Evolutionary conservation across 2,888 invertebrate species (phyloP), one percentile per base, ranked within the genome.

Genomic region (Tenthredo amoena): DNA sequence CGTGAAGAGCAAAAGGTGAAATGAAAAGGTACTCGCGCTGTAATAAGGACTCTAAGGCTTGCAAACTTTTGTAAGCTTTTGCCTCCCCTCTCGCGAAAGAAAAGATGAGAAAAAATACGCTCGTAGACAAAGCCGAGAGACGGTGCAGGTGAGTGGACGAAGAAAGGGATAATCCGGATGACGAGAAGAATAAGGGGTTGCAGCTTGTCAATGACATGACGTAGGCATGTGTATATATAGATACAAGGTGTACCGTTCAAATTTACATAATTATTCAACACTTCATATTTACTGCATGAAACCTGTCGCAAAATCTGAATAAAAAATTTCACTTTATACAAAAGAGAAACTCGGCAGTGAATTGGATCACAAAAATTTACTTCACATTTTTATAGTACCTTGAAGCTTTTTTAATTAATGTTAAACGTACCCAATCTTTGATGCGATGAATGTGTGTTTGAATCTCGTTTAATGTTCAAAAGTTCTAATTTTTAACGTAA

Each of bases 1-100:
- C 15, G 43, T 21, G n/a, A 43, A 12, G n/a, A 31, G 77, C 50
- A 55, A 77, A 77, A 77, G 31, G 55, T 47, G 77, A 77, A 50
- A 55, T 77, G 77, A 77, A 55, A 77, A 77, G 77, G 77, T 55
- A 50, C 77, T 34, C 77, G 77, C 34, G 77, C n/a, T 7, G 50
- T 77, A 55, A 77, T 50, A 77, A 77, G 50, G 77, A 77, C 77
- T 77, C 77, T 55, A 31, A 55, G 55, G 77, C 31, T 55, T 77
- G 77, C 31, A 31, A 55, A 77, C 15, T 77, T 77, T 55, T 55
- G 18, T 77, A 77, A 77, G 50, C 77, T 50, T 76, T 55, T 34
- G 77, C 55, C 62, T 62, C 26, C 40, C 26, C 40, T 58, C 21
- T 81, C 21, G 10, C 9, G 9, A 62, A 40, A 81, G 12, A 31